Base-by-base conservation (phyloP, 23 tunicate genomes). In the Ciona savignyi region DNA sequence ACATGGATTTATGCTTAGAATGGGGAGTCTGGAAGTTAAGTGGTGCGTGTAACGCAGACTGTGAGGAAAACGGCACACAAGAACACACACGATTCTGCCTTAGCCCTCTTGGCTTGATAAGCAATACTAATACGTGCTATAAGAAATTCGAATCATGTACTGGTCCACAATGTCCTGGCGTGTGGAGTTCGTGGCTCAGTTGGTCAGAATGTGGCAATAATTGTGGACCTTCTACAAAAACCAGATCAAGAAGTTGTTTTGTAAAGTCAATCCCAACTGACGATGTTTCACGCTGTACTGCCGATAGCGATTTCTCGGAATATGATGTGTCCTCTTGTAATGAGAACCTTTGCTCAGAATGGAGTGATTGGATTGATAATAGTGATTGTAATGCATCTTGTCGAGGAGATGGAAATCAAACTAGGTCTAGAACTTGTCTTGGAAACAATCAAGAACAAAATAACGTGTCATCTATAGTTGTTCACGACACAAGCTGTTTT, bases 191-290 rank as follows among this genome's bases (percentile, higher is more conserved):
- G 25, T 70, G 74, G 74, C 56, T 11, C 9, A 62, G 29, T 15
- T 70, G 74, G 74, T 26, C 74, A 28, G 15, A 6, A 26, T 70
- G 74, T n/a, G 74, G n/a, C 60, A 70, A 27, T n/a, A 6, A 22
- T 25, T 70, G 74, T 70, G 60, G 74, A 6, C 74, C 74, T 28
- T 28, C 74, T 6, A 28, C 15, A 30, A 24, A 26, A 28, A 70
- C 19, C 11, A 24, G 74, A 70, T 28, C 74, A 11, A 70, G 74
- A 27, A 11, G 11, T 29, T 70, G 74, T 30, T 25, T 22, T 27
- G 62, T 70, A 11, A 25, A 25, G 11, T 61, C 19, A 4, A n/a
- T 9, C 15, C 19, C 27, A 29, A 62, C 29, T 29, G 11, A 26
- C 6, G 61, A 49, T 49, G 15, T 49, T 11, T 11, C 61, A 49